phyloP scores from a whole-genome alignment of 1,140 invertebrate species.

The Coptotermes formosanus region DNA sequence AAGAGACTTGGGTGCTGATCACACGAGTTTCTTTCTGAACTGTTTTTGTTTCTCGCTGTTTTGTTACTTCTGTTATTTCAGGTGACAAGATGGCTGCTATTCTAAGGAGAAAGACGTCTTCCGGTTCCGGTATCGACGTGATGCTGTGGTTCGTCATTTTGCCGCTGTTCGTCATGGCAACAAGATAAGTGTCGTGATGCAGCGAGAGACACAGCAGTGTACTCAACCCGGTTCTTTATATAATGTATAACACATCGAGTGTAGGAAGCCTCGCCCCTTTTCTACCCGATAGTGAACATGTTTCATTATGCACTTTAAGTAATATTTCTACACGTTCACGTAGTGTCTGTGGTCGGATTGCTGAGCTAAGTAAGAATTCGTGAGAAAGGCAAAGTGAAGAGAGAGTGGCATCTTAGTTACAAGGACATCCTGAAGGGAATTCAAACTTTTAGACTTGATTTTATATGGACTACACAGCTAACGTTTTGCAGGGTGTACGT shows the following conservation, averaged over 20 bases:
- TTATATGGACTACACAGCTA: too few species aligned
- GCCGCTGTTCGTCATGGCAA: slow-evolving; percentile 31
- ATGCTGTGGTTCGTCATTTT: slow-evolving; percentile 35
- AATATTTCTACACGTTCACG: background rate
- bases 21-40: background rate
- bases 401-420: too few species aligned
- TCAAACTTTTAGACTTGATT: too few species aligned
- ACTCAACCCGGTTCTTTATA: background rate
- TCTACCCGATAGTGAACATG: background rate
- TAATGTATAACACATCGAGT: background rate
- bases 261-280: background rate
- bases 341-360: too few species aligned
- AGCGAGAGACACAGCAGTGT: background rate
- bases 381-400: too few species aligned
- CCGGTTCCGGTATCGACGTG: slow-evolving; percentile 37
- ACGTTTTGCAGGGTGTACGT: too few species aligned
- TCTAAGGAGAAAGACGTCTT: slow-evolving; percentile 51
- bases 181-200: slow-evolving; percentile 30
- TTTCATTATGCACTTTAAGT: background rate
- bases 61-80: slow-evolving; percentile 42
- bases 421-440: too few species aligned
- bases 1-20: background rate
- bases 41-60: slow-evolving; percentile 3
- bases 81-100: slow-evolving; percentile 55
- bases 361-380: too few species aligned